A percentile compares a stretch with the other conserved stretches of the same genome.
phyloP scores from a whole-genome alignment of 1,140 invertebrate genomes.

The Lucilia cuprina region DNA sequence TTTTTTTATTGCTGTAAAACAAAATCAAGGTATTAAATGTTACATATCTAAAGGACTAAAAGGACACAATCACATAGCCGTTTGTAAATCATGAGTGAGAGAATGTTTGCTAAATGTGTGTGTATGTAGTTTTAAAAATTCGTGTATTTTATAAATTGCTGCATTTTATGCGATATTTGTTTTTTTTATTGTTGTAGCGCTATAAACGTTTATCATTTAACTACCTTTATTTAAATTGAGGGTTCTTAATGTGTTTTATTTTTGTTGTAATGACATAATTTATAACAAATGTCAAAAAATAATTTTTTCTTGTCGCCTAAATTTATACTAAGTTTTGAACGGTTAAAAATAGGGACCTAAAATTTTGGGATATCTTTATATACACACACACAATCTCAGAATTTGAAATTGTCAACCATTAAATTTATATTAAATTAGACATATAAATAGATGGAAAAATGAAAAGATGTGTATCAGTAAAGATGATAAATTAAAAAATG shows the following conservation, averaged over 20 bases:
- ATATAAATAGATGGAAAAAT: neutral
- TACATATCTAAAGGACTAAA: neutral
- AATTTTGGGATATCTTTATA: neutral
- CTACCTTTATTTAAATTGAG: neutral
- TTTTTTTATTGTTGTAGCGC: neutral
- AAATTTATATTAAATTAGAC: no score
- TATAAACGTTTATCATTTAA: neutral
- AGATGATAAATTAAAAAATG: neutral
- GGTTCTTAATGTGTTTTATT: neutral
- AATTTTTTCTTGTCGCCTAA: slow-evolving; percentile 15
- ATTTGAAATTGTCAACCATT: neutral
- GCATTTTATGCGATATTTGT: neutral
- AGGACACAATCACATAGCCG: neutral
- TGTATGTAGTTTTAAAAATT: neutral
- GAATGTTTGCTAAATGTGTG: neutral
- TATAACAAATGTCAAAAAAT: neutral
- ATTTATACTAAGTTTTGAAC: neutral
- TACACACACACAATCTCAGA: neutral
- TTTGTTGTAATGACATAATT: slow-evolving; percentile 26
- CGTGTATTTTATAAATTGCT: neutral
- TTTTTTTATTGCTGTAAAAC: neutral
- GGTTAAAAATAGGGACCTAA: neutral
- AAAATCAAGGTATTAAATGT: neutral
- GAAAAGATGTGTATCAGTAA: neutral
- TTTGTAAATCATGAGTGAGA: neutral